phyloP scores from a whole-genome alignment of 30 jellyfish, hydroid and myxozoan genomes.

The Phacellophora camtschatica region DNA sequence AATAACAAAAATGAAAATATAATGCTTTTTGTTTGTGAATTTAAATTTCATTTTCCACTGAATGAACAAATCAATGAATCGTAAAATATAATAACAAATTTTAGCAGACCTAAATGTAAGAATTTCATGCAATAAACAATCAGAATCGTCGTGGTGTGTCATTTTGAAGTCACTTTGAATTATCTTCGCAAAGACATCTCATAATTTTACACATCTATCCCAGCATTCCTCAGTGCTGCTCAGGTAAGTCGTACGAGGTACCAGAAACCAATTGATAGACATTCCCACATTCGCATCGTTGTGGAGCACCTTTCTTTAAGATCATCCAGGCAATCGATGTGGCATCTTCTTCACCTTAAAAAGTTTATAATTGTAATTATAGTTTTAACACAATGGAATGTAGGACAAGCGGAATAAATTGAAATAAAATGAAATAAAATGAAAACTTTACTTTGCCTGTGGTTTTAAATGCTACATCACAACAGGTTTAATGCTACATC shows the following conservation, averaged over 20 bases:
- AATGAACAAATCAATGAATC: not conserved
- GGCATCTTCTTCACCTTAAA: slow-evolving; percentile 96
- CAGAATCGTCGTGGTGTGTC: slow-evolving; percentile 3
- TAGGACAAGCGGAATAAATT: not conserved
- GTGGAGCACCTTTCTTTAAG: slow-evolving; percentile 91
- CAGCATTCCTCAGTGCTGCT: slow-evolving; percentile 18
- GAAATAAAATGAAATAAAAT: no score
- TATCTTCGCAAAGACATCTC: not conserved
- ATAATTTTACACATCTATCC: not conserved
- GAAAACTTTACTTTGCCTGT: no score
- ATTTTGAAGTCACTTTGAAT: not conserved
- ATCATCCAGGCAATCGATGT: slow-evolving; percentile 94
- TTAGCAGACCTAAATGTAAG: not conserved
- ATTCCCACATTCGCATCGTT: slow-evolving; percentile 95
- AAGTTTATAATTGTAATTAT: no score
- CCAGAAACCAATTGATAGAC: slow-evolving; percentile 88
- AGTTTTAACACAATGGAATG: not conserved
- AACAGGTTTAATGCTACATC: no score
- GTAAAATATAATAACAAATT: not conserved
- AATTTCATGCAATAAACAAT: slow-evolving; percentile 26
- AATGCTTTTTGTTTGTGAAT: no score
- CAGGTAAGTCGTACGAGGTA: slow-evolving; percentile 79
- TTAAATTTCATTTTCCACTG: no score
- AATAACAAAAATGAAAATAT: no score
- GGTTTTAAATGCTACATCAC: no score